Base-by-base conservation (phyloP, 2,113 vertebrate genomes). In the Baryphthengus martii region DNA sequence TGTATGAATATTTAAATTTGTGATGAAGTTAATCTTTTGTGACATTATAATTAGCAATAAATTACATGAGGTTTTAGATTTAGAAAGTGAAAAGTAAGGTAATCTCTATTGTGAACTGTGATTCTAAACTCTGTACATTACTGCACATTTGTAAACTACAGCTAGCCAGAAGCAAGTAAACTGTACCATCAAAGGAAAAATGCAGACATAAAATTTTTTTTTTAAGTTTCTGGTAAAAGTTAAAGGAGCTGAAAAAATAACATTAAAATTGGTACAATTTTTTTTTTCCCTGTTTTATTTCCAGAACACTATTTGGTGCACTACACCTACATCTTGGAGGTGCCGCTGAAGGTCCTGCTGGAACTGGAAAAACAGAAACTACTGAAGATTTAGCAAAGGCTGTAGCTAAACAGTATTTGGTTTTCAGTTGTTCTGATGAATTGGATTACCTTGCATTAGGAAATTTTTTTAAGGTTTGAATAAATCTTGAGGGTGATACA, bases 351-450 rank as follows among this genome's bases (percentile, higher is more conserved):
- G 99, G 98, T 49, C 99, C 99, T 9, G 99, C 99, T 58, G 99
- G 99, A 73, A 99, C 99, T 7, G 99, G 99, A 45, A 99, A 99
- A 97, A 99, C 99, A 0, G 99, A 99, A 96, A 99, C 99, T 9
- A 99, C 99, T 65, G 99, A 99, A 96, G 99, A 99, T 74, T 97
- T 99, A 94, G 98, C 99, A 84, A 99, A 99, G 96, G 99, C 99
- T 56, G 97, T 99, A 26, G 99, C 99, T 68, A 99, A 99, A 63
- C 98, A 99, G 55, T 98, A 99, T 92, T 98, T 99, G 11, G 99
- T 99, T 84, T 99, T 99, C 96, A 99, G 99, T 97, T 99, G 99
- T 95, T 99, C 99, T 0, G 99, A 99, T 74, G 98, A 99, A 67
- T 95, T 99, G 91, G 99, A 99, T 97, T 99, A 99, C 94, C 97